Evolutionary conservation across 2,888 invertebrate genomes (phyloP).

Genomic region (Drosophila infuscata): DNA sequence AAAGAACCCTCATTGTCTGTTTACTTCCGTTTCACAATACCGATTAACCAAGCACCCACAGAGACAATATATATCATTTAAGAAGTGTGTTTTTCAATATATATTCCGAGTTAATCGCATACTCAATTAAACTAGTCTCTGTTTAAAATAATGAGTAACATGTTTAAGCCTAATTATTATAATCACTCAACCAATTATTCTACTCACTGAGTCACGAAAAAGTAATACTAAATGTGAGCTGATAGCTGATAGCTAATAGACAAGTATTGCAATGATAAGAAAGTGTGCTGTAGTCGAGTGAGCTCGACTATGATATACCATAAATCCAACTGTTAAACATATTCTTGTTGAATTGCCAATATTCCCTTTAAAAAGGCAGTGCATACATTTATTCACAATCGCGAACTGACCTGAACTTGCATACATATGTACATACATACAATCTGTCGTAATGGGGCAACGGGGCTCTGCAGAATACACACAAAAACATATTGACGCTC

Average conservation of each 20-base stretch:
- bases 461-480: too few species aligned
- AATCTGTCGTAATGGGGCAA: too few species aligned
- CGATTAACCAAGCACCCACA: neutral
- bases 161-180: neutral
- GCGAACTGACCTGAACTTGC: too few species aligned
- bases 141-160: neutral
- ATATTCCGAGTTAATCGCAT: neutral
- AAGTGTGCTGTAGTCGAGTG: neutral
- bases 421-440: too few species aligned
- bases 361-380: neutral
- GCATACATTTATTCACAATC: too few species aligned
- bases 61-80: too few species aligned
- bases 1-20: neutral
- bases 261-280: too few species aligned
- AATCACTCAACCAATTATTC: neutral
- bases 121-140: neutral
- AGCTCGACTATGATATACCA: neutral
- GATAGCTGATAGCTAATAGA: neutral
- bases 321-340: neutral
- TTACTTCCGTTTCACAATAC: neutral
- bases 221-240: neutral
- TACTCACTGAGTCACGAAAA: neutral
- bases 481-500: too few species aligned
- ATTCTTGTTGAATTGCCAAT: neutral
- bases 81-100: neutral